Evolutionary conservation across 2,888 invertebrate genomes (phyloP), one percentile per base, ranked within the genome.

Genomic region (Epiblema foenella): DNA sequence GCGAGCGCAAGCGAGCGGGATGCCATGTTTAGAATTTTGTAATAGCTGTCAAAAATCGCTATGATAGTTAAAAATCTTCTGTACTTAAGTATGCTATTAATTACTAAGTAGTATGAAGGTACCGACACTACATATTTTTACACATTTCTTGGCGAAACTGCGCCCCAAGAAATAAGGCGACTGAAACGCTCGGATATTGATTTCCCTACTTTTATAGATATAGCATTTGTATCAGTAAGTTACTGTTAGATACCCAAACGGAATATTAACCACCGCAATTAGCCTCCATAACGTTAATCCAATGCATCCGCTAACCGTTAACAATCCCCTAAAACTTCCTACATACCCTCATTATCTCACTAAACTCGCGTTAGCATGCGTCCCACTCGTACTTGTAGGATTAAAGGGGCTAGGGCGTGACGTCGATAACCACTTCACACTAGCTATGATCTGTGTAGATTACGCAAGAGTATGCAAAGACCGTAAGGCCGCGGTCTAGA

Each of bases 331-430:
- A 59, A 63, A 65, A 70, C 69, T 51, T 64, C 58, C 18, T 37
- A 20, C 3, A 67, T 57, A 66, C 64, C 51, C 51, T 58, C 65
- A 59, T 70, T 70, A 65, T 65, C 58, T 65, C 65, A 70, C 69
- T 24, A 70, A 65, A 70, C 42, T 65, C 65, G 52, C 69, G 65
- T 70, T 70, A 46, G 64, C 59, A 70, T 29, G 33, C n/a, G 5
- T 59, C 69, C 59, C 59, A 15, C 42, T 65, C 65, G 46, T n/a
- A 70, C 64, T 20, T 33, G n/a, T 24, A 24, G 2, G 1, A 0
- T n/a, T 20, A 46, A 33, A 17, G 18, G 10, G 15, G 54, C 1
- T 54, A 20, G 42, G 59, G 42, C n/a, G 65, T 10, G 59, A 69
- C 3, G 10, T 9, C 33, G 9, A 54, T 59, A 59, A 46, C n/a